Percentiles rank a stretch among this genome's conserved stretches.
phyloP scores from a whole-genome alignment of 35 echinoderm and acorn worm genomes.

The Holothuria glaberrima region DNA sequence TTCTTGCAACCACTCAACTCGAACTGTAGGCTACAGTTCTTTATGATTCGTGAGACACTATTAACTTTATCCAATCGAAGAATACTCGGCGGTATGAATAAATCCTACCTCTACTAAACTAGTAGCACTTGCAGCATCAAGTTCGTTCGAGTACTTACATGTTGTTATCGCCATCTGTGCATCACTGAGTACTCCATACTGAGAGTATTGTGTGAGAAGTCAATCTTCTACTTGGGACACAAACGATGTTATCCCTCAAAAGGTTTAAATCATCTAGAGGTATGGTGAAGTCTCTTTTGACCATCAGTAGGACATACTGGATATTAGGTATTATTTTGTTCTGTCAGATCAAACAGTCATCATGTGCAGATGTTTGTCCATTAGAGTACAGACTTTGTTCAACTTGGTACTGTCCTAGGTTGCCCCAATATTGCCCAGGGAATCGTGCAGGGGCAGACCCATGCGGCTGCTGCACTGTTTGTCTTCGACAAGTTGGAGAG shows the following conservation, averaged over 20 bases:
- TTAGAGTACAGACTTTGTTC: constrained; percentile 63
- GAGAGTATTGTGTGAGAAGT: background rate
- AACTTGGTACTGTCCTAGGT: constrained; percentile 79
- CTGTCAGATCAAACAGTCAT: background rate
- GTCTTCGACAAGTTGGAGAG: constrained; percentile 81
- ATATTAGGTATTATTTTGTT: background rate
- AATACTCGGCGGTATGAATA: too few species aligned
- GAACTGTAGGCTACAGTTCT: too few species aligned
- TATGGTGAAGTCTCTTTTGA: background rate
- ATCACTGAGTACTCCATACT: too few species aligned
- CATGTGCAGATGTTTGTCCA: constrained; percentile 71
- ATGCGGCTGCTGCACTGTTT: constrained; percentile 91
- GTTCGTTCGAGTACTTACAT: too few species aligned
- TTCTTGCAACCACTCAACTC: too few species aligned
- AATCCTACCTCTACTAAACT: too few species aligned
- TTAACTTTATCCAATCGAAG: too few species aligned
- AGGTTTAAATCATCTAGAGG: background rate
- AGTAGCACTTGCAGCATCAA: too few species aligned
- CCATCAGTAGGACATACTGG: background rate
- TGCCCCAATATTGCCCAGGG: constrained; percentile 71
- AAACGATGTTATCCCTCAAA: background rate
- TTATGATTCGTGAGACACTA: too few species aligned
- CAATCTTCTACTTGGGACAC: background rate
- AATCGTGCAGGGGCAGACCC: constrained; percentile 64
- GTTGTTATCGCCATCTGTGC: too few species aligned